Base-by-base conservation (phyloP, 2,113 vertebrate species). In the Neodon shergylaensis region DNA sequence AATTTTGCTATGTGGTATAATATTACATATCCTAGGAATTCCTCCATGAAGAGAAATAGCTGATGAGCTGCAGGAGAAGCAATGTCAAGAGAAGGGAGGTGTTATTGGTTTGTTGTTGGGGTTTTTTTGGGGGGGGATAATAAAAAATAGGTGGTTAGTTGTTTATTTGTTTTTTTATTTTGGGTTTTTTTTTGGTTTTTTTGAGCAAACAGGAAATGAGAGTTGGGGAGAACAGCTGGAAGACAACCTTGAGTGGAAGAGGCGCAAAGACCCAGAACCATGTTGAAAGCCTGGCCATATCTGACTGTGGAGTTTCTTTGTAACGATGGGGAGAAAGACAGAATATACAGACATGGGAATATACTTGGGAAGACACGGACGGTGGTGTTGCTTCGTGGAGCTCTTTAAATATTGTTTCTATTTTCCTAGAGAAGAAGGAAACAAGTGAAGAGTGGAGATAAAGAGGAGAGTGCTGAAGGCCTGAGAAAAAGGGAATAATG, bases 351-450 rank as follows among this genome's bases (percentile, higher is more conserved):
- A 81, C 70, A 70, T 11, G 54, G 13, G 54, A n/a, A n/a, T 72
- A n/a, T n/a, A 9, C 87, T 76, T 52, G 39, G 3, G 82, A 44
- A 36, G 26, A 24, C 90, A 70, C 42, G 82, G 93, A 85, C 1
- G 24, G 13, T 85, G 3, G 8, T 86, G 2, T 73, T 93, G 52
- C 26, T 92, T 90, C 77, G 70, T 16, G 9, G 79, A 78, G 52
- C 77, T 94, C 77, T 91, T 87, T 82, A 88, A 77, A n/a, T 68
- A 82, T 63, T 52, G 33, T 44, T 87, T 94, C 58, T 86, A 0
- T 94, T 96, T 90, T 86, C 68, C 94, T 47, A 24, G 58, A 77
- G 61, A 94, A 94, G 95, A 36, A 92, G 17, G 9, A 93, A 74
- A 19, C 42, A 83, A 73, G 28, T 87, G 95, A 70, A 88, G 66